A percentile compares a stretch with the other conserved stretches of the same genome.
These are phyloP conservation scores for Drosophila ezoana DNA, from an alignment of 2,888 invertebrate species.

Conservation along the genomic window DNA sequence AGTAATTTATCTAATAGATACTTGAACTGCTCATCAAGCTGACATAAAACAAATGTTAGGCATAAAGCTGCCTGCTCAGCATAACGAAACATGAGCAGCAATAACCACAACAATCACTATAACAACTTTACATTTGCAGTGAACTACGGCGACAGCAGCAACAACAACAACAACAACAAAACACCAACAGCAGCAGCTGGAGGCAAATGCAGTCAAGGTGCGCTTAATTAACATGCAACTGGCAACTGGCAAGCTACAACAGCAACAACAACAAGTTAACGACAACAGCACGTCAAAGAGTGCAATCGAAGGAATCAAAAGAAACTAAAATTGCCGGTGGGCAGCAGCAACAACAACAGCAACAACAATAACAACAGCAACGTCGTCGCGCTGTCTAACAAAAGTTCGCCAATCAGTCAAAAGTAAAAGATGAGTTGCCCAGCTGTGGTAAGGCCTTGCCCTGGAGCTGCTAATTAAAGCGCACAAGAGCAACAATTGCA, in stretches of 20 bases:
- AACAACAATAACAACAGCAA: conserved; percentile 28
- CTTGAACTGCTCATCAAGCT: conserved; percentile 69
- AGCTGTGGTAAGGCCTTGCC: conserved; percentile 55
- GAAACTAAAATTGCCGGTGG: conserved; percentile 40
- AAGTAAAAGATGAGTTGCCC: conserved; percentile 52
- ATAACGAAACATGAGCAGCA: conserved; percentile 49
- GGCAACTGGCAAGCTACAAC: conserved; percentile 66
- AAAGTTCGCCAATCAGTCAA: conserved; percentile 65
- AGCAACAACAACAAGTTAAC: conserved; percentile 42
- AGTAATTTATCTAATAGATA: conserved; percentile 70
- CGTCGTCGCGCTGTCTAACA: conserved; percentile 43
- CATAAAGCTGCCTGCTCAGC: conserved; percentile 62
- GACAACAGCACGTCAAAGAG: conserved; percentile 53
- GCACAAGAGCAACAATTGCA: conserved; percentile 31
- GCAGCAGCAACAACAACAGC: conserved; percentile 25
- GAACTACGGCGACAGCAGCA: conserved; percentile 34
- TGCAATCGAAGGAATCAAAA: conserved; percentile 65
- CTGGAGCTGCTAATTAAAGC: conserved; percentile 75
- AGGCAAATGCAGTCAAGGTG: conserved; percentile 75
- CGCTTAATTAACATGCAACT: conserved; percentile 79
- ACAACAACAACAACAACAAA: conserved; percentile 25
- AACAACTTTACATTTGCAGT: conserved; percentile 54
- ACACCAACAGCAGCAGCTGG: conserved; percentile 32
- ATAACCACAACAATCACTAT: conserved; percentile 31
- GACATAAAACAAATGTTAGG: conserved; percentile 73